Conservation (phyloP, 2,888 invertebrate genomes). For the Vesta saturnalis region DNA sequence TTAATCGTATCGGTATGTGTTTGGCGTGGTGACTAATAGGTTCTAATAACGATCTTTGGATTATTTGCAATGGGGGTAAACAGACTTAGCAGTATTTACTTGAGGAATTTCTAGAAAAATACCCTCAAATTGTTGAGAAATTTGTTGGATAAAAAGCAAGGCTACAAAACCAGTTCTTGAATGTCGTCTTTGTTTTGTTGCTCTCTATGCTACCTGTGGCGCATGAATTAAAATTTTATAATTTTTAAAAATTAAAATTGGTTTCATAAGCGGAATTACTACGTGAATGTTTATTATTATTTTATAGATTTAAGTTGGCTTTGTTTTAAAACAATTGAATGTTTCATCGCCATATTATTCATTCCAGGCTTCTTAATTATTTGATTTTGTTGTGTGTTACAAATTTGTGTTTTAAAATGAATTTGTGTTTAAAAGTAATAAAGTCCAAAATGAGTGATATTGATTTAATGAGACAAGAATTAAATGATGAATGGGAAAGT, state of each 20-base stretch:
- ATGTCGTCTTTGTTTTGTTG: slow-evolving; percentile 19
- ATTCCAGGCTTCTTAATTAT: not conserved
- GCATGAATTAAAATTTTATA: slow-evolving; percentile 20
- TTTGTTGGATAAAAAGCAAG: slow-evolving; percentile 14
- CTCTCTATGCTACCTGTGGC: slow-evolving; percentile 30
- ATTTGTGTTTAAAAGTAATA: not conserved
- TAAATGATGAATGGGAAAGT: slow-evolving; percentile 52
- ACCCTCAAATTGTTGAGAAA: not conserved
- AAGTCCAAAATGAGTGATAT: not conserved
- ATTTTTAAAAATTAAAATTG: slow-evolving; percentile 16
- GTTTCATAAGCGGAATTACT: slow-evolving; percentile 10
- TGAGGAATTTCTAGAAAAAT: not conserved
- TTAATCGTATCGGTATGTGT: not conserved
- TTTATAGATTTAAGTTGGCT: slow-evolving; percentile 5
- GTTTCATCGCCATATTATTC: not conserved
- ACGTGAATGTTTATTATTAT: slow-evolving; percentile 14
- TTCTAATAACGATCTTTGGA: not conserved
- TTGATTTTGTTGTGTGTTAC: no score
- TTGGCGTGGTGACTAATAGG: not conserved
- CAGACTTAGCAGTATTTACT: no score
- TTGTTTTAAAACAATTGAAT: not conserved
- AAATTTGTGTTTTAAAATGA: not conserved
- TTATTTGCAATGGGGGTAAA: not conserved
- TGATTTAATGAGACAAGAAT: slow-evolving; percentile 49
- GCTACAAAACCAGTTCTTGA: slow-evolving; percentile 30